phyloP scores from a whole-genome alignment of 2,888 invertebrate genomes.

The Clepsis dumicolana region DNA sequence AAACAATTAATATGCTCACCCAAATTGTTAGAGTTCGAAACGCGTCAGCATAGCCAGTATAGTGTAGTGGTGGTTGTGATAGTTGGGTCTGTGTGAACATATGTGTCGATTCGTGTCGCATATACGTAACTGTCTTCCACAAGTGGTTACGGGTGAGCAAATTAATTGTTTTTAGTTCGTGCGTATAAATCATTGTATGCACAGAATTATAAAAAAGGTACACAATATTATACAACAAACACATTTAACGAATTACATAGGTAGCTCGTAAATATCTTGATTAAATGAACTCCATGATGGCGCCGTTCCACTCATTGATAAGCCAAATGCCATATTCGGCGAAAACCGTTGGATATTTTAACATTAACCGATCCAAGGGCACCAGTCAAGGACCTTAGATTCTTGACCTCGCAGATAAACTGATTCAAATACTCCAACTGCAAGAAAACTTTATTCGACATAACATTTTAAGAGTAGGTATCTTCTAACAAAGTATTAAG shows the following conservation, averaged over 20 bases:
- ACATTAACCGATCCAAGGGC: constrained; percentile 80
- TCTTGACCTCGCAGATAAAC: constrained; percentile 70
- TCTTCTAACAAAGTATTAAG: background rate
- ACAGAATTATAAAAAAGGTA: background rate
- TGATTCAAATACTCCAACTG: constrained; percentile 23
- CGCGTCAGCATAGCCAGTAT: no score
- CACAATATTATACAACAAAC: background rate
- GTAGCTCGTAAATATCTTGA: constrained; percentile 20
- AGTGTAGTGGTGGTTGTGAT: no score
- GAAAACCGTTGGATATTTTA: constrained; percentile 65
- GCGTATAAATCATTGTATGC: no score
- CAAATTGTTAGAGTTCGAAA: no score
- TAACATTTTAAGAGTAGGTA: background rate
- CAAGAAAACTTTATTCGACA: constrained; percentile 20
- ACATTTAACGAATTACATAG: background rate
- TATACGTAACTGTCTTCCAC: no score
- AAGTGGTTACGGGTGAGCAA: no score
- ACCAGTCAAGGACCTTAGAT: constrained; percentile 76
- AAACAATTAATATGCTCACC: no score
- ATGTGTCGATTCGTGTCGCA: no score
- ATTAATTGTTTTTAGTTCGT: no score
- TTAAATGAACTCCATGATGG: constrained; percentile 19
- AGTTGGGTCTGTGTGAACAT: no score
- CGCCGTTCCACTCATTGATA: constrained; percentile 26
- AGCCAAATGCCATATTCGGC: constrained; percentile 35